Base-by-base conservation (phyloP, 2,797 vertebrate genomes). In the Liasis olivaceus region DNA sequence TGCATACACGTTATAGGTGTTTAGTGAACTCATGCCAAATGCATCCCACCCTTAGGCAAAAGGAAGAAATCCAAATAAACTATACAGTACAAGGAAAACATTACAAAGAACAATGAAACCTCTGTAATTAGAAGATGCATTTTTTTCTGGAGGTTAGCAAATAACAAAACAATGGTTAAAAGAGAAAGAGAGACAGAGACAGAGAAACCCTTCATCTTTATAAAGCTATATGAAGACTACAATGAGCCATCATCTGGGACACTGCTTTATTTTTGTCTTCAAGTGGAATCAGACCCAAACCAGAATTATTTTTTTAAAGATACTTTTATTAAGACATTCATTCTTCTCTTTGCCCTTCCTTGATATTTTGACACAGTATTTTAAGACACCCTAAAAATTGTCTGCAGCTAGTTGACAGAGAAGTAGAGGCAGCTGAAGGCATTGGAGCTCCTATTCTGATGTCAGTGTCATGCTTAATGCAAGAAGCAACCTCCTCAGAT, bases 401-500 rank as follows among this genome's bases (percentile, higher is more conserved):
- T 96, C 95, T 96, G 96, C 96, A 72, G 62, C 96, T 97, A 97
- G 96, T 97, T 98, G 97, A 98, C 96, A 98, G 96, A 96, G 94
- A 96, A 72, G 96, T 95, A 96, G 95, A 97, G 96, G 98, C 97
- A 98, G 97, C 97, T 98, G 98, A 97, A 97, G 98, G 97, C 97
- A 96, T 97, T 97, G 96, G 96, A 97, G 96, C 96, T 97, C 95
- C 8, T 62, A 96, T 97, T 97, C 97, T 96, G 94, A 94, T 96
- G 97, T 97, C 96, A 98, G 96, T 94, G 94, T 95, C 96, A 96
- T 95, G 97, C 96, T 97, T 97, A 98, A 98, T 96, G 96, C 96
- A 91, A 95, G 96, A 96, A 93, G 96, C 97, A 72, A 72, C 15
- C 7, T 72, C 6, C n/a, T 14, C 31, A 72, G 31, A 72, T 77